A percentile compares a stretch with the other conserved stretches of the same genome.
Conservation (phyloP, 2,113 vertebrate genomes). For the Megaceryle torquata region DNA sequence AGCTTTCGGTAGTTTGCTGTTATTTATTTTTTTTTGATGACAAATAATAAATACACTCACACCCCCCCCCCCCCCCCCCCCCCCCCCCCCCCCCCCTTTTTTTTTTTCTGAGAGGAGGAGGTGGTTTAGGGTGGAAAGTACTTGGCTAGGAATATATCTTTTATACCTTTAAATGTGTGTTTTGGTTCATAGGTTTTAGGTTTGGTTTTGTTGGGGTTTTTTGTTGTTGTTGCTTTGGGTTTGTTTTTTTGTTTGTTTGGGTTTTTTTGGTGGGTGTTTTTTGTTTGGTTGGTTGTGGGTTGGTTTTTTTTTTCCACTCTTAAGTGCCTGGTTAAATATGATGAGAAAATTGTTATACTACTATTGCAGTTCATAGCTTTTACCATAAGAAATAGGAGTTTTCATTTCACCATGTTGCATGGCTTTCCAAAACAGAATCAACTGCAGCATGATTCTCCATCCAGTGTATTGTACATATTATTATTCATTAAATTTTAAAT, state of each 20-base stretch:
- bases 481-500: neutral
- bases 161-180: neutral
- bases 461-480: neutral
- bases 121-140: rapidly evolving
- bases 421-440: neutral
- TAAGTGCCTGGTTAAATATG: neutral
- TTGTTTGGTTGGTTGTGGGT: no score
- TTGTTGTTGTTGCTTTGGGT: no score
- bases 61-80: no score
- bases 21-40: no score
- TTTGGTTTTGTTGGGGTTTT: no score
- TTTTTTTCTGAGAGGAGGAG: neutral
- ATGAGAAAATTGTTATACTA: neutral
- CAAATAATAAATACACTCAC: no score
- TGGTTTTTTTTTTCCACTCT: neutral
- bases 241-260: no score
- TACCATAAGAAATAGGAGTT: neutral
- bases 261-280: no score
- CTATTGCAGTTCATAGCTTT: neutral
- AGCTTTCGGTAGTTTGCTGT: no score
- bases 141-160: neutral
- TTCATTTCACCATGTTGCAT: neutral
- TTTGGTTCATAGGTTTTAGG: no score
- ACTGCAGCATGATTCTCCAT: neutral
- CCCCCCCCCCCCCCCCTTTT: no score